Evolutionary conservation across 2,113 vertebrate species (phyloP).

Genomic region (Anoura caudifer): DNA sequence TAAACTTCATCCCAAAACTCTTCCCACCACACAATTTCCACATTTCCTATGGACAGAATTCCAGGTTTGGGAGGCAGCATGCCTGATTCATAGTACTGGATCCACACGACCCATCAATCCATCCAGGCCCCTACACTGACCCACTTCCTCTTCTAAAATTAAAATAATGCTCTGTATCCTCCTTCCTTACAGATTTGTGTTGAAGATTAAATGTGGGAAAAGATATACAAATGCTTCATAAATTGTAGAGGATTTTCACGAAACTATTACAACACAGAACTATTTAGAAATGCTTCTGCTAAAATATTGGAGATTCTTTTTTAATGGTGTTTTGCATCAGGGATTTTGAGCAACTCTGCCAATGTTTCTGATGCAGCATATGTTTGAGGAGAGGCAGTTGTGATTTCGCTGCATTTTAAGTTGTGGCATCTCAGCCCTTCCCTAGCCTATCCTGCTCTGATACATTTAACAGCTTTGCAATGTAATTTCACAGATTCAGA

Average conservation of each 20-base stretch:
- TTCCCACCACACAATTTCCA: background rate
- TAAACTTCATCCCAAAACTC: background rate
- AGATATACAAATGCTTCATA: background rate
- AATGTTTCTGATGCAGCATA: constrained; percentile 73
- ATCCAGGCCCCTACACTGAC: background rate
- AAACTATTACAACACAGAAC: background rate
- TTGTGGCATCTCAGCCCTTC: constrained; percentile 49
- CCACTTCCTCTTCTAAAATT: background rate
- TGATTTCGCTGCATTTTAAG: constrained; percentile 59
- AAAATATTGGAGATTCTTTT: constrained; percentile 25
- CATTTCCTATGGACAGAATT: background rate
- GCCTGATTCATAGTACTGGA: background rate
- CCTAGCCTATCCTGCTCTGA: background rate
- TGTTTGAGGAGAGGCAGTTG: constrained; percentile 56
- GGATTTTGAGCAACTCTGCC: constrained; percentile 62
- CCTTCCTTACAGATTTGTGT: background rate
- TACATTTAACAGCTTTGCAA: constrained; percentile 52
- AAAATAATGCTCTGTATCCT: background rate
- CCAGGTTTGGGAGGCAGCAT: background rate
- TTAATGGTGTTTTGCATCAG: constrained; percentile 46
- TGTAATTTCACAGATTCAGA: constrained; percentile 47
- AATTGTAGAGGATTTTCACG: background rate
- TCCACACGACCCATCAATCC: no score
- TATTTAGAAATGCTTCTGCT: background rate
- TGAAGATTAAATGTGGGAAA: background rate